Conservation (phyloP, 2,113 vertebrate genomes). For the Cottus gobio region DNA sequence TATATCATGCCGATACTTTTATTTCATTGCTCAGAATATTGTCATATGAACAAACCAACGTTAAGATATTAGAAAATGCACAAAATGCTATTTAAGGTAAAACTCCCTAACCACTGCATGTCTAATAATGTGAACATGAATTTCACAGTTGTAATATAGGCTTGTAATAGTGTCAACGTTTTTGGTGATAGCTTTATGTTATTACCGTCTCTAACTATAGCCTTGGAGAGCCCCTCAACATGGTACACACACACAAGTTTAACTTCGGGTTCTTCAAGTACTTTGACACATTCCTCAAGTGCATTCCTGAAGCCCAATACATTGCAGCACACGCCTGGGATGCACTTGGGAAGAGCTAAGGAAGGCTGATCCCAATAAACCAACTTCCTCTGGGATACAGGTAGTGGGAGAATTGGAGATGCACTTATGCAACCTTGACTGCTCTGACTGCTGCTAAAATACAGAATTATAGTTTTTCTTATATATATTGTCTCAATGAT, state of each 20-base stretch:
- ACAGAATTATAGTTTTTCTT: too few relatives aligned
- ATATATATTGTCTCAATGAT: too few relatives aligned
- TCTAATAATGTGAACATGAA: neutral
- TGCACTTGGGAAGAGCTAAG: neutral
- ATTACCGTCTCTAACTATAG: neutral
- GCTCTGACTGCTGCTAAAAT: too few relatives aligned
- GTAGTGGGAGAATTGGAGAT: neutral
- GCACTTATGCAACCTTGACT: neutral
- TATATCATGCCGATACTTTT: neutral
- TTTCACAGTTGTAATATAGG: neutral
- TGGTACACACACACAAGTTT: neutral
- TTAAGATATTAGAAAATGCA: neutral
- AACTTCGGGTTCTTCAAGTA: constrained; percentile 31
- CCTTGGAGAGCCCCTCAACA: neutral
- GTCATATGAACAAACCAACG: constrained; percentile 8
- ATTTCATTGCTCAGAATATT: neutral
- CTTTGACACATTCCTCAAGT: constrained; percentile 42
- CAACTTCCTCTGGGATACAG: constrained; percentile 10
- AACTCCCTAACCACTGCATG: neutral
- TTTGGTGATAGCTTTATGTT: neutral
- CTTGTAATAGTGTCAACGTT: neutral
- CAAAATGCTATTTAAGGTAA: neutral
- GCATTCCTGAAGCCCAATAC: constrained; percentile 44
- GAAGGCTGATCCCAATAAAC: constrained; percentile 11
- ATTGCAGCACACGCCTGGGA: constrained; percentile 4